Evolutionary conservation across 2,113 vertebrate genomes (phyloP).

Genomic region (Glareola pratincola): DNA sequence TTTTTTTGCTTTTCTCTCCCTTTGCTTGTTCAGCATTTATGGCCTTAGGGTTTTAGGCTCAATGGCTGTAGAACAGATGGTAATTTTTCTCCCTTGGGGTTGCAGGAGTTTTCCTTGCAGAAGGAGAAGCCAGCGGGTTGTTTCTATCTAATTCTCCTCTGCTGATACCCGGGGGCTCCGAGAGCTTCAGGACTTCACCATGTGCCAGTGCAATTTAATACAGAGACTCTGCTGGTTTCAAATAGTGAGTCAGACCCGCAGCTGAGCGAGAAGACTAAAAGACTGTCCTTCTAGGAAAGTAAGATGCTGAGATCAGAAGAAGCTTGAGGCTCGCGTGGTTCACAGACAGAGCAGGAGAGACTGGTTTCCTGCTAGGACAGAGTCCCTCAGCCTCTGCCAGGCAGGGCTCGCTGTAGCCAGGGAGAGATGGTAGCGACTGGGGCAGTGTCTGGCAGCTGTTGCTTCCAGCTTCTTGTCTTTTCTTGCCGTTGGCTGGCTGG

Average conservation of each 20-base stretch:
- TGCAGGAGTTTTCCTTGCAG: background rate
- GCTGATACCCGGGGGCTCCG: background rate
- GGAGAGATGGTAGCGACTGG: background rate
- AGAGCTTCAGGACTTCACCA: background rate
- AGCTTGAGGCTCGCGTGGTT: background rate
- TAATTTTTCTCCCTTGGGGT: background rate
- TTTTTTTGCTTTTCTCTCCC: background rate
- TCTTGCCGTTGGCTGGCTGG: background rate
- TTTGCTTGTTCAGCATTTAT: background rate
- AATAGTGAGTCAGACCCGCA: background rate
- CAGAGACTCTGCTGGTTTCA: background rate
- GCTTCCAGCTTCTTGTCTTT: background rate
- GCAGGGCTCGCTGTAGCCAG: background rate
- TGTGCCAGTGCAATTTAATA: background rate
- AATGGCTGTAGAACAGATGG: background rate
- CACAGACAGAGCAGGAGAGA: background rate
- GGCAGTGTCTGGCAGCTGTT: background rate
- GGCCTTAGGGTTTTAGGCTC: background rate
- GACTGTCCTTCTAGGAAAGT: background rate
- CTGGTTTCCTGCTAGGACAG: background rate
- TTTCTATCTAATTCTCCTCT: background rate
- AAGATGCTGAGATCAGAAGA: background rate
- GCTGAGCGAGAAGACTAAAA: background rate
- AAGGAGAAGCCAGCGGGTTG: background rate
- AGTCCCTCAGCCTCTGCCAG: background rate